phyloP scores from a whole-genome alignment of 2,888 invertebrate genomes.

The Trachelus tabidus region DNA sequence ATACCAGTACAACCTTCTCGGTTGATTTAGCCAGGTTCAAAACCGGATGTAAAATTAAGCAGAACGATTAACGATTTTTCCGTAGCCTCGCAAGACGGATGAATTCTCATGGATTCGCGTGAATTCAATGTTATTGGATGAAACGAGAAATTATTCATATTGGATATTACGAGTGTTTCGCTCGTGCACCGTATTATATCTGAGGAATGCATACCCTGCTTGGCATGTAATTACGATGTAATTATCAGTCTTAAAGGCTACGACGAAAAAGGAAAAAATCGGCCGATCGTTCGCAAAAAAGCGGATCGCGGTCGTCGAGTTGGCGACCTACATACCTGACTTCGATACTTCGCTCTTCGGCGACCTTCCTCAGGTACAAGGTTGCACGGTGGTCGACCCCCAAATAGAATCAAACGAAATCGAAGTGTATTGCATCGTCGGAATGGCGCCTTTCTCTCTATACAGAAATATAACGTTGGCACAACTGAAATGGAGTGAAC shows the following conservation, averaged over 20 bases:
- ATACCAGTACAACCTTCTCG: not conserved
- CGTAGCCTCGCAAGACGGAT: not conserved
- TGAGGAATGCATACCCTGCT: not conserved
- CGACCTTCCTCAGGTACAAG: constrained; percentile 32
- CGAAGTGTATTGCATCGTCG: constrained; percentile 18
- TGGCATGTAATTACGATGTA: not conserved
- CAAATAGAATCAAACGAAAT: constrained; percentile 30
- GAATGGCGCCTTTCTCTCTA: not conserved
- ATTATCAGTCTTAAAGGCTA: not conserved
- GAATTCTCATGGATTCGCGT: not conserved
- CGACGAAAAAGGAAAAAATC: not conserved
- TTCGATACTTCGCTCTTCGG: constrained; percentile 1
- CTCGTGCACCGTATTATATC: not conserved
- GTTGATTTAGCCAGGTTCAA: not conserved
- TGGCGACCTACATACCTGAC: constrained; percentile 17
- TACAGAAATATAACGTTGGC: not conserved
- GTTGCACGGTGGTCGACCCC: constrained; percentile 29
- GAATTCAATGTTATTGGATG: not conserved
- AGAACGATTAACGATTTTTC: not conserved
- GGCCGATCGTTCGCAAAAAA: not conserved
- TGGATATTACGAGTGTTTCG: not conserved
- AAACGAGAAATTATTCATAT: not conserved
- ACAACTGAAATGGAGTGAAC: not conserved
- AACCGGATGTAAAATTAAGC: not conserved
- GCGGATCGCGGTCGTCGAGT: constrained; percentile 7